Percentiles rank a stretch among this genome's conserved stretches.
Evolutionary conservation across 2,888 invertebrate genomes (phyloP).

Genomic region (Perdita meconis): DNA sequence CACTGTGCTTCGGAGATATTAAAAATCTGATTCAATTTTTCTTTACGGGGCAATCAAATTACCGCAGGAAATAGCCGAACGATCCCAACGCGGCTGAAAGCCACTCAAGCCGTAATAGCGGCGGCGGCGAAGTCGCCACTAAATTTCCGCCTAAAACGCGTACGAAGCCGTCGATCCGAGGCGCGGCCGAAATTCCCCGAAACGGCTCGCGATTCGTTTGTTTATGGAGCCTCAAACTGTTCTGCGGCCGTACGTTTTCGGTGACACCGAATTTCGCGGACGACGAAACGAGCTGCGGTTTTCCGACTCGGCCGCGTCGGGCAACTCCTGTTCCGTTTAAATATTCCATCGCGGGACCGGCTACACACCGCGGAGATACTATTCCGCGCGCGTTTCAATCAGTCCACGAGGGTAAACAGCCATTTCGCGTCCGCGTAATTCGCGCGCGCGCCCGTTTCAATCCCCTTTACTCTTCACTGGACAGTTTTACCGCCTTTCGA

Average conservation of each 20-base stretch:
- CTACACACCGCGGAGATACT: slow-evolving; percentile 20
- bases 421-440: slow-evolving; percentile 55
- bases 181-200: neutral
- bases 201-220: slow-evolving; percentile 37
- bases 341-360: slow-evolving; percentile 54
- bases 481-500: slow-evolving; percentile 71
- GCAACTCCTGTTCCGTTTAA: slow-evolving; percentile 55
- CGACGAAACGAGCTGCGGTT: slow-evolving; percentile 61
- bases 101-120: too few relatives aligned
- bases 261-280: slow-evolving; percentile 42
- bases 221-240: slow-evolving; percentile 55
- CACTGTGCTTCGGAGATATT: too few relatives aligned
- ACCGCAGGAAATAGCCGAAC: too few relatives aligned
- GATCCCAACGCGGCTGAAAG: too few relatives aligned
- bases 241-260: slow-evolving; percentile 53
- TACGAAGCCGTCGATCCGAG: neutral
- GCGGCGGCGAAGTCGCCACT: too few relatives aligned
- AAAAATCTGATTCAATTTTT: too few relatives aligned
- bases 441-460: slow-evolving; percentile 36
- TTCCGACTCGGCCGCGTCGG: slow-evolving; percentile 36
- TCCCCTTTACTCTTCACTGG: slow-evolving; percentile 59
- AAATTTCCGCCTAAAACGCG: too few relatives aligned
- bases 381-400: slow-evolving; percentile 64
- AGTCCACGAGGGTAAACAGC: slow-evolving; percentile 59
- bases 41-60: too few relatives aligned